Evolutionary conservation across 2,113 vertebrate genomes (phyloP).

Genomic region (Aldabrachelys gigantea): DNA sequence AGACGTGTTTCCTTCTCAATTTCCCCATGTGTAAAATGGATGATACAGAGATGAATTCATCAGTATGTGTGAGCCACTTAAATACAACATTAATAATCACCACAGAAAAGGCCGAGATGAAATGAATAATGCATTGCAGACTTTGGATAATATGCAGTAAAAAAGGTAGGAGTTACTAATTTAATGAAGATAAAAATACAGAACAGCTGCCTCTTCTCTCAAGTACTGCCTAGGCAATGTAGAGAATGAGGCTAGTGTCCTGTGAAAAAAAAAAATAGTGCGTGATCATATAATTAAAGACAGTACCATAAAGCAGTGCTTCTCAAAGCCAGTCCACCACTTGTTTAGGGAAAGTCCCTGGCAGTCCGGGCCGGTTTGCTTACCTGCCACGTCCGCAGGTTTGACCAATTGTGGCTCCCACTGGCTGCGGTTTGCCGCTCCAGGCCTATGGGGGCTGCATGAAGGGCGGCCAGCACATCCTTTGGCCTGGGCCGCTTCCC

Average conservation of each 20-base stretch:
- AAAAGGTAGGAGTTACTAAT: conserved; percentile 7
- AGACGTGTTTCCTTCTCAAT: conserved; percentile 35
- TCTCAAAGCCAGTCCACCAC: no score
- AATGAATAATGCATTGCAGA: conserved; percentile 29
- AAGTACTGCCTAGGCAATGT: background rate
- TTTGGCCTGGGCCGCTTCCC: no score
- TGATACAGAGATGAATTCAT: conserved; percentile 52
- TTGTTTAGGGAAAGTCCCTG: no score
- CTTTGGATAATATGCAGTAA: background rate
- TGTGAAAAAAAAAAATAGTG: background rate
- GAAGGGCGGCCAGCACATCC: no score
- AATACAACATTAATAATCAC: conserved; percentile 50
- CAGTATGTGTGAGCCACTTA: conserved; percentile 40
- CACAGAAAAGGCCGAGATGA: background rate
- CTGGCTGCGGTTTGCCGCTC: no score
- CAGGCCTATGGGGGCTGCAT: no score
- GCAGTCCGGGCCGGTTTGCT: no score
- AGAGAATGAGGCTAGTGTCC: background rate
- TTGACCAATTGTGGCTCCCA: no score
- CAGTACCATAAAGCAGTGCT: background rate
- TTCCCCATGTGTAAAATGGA: background rate
- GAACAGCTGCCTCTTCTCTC: background rate
- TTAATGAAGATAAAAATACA: conserved; percentile 37
- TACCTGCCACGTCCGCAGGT: no score
- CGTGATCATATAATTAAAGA: background rate